These are phyloP conservation scores for Lasioglossum oenotherae DNA, from an alignment of 2,888 invertebrate species.

Conservation along the genomic window DNA sequence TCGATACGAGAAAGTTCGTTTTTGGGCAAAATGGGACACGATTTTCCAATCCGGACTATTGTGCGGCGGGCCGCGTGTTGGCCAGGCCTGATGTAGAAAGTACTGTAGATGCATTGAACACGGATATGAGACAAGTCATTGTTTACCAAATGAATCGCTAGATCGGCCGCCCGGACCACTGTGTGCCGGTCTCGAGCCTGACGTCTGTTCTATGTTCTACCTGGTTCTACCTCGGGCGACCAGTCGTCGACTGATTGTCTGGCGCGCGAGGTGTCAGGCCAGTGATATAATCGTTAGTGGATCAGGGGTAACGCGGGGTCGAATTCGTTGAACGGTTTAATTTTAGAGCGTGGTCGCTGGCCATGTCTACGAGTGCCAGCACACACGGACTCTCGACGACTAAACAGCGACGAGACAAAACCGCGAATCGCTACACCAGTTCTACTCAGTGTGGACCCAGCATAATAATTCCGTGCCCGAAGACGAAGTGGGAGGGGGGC, in stretches of 20 bases:
- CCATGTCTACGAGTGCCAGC: constrained; percentile 33
- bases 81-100: too few relatives aligned
- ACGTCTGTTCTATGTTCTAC: neutral
- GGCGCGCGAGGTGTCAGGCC: neutral
- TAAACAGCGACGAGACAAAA: constrained; percentile 1
- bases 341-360: constrained; percentile 41
- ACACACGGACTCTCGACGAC: neutral
- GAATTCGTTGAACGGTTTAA: constrained; percentile 32
- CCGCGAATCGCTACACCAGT: neutral
- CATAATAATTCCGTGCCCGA: neutral
- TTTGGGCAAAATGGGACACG: too few relatives aligned
- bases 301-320: neutral
- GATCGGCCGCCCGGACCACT: too few relatives aligned
- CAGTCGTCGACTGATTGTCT: neutral
- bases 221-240: neutral
- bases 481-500: constrained; percentile 23
- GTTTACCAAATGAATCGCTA: too few relatives aligned
- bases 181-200: neutral
- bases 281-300: neutral
- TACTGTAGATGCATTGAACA: too few relatives aligned
- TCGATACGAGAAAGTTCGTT: too few relatives aligned
- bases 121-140: too few relatives aligned
- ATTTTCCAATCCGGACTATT: too few relatives aligned
- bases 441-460: too few relatives aligned
- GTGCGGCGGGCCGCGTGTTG: too few relatives aligned